Evolutionary conservation across 1,140 invertebrate species (phyloP).

Genomic region (Calosoma granatense): DNA sequence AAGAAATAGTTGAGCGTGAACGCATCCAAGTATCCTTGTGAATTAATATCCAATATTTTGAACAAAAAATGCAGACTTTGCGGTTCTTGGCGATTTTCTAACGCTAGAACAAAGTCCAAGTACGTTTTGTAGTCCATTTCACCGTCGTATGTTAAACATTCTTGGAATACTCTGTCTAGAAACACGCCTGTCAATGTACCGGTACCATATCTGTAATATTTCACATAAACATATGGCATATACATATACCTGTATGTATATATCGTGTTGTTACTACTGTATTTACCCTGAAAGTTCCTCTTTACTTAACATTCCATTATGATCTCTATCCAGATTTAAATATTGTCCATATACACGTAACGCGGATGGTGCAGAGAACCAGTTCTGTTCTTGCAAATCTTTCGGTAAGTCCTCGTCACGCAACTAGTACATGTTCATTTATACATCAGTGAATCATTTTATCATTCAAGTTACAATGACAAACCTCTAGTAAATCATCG

Average conservation of each 20-base stretch:
- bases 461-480: neutral
- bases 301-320: constrained; percentile 91
- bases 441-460: neutral
- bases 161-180: constrained; percentile 88
- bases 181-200: constrained; percentile 87
- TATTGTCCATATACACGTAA: constrained; percentile 87
- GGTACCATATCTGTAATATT: constrained; percentile 62
- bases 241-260: too few species aligned
- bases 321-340: constrained; percentile 85
- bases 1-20: constrained; percentile 93
- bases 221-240: constrained; percentile 10
- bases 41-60: constrained; percentile 82
- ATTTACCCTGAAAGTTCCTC: constrained; percentile 77
- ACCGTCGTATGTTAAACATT: constrained; percentile 88
- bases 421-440: constrained; percentile 43
- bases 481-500: constrained; percentile 79
- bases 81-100: constrained; percentile 87
- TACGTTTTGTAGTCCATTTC: constrained; percentile 99
- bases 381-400: constrained; percentile 80
- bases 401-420: constrained; percentile 75
- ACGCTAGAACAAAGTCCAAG: constrained; percentile 85
- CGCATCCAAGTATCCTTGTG: constrained; percentile 76
- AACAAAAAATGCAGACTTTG: constrained; percentile 89
- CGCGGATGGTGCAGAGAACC: constrained; percentile 89
- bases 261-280: constrained; percentile 12